Evolutionary conservation across 2,797 vertebrate species (phyloP).

Genomic region (Crocidura indochinensis): DNA sequence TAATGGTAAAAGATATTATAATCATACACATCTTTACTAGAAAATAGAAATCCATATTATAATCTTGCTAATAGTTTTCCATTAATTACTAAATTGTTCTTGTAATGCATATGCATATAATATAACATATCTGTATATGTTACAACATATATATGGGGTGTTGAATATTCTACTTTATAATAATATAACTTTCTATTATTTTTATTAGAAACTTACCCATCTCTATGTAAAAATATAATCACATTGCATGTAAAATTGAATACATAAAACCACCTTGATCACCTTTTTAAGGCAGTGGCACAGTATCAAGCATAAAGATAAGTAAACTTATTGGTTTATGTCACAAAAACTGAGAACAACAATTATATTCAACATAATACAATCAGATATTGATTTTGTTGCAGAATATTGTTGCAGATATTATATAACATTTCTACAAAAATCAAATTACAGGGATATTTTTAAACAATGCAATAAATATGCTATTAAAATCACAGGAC

Average conservation of each 20-base stretch:
- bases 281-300: constrained; percentile 57
- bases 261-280: background rate
- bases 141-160: too few relatives aligned
- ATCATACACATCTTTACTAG: background rate
- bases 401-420: background rate
- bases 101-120: too few relatives aligned
- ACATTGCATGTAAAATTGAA: background rate
- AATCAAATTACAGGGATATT: constrained; percentile 8
- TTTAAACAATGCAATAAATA: background rate
- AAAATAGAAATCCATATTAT: background rate
- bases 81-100: background rate
- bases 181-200: background rate
- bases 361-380: constrained; percentile 69
- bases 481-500: background rate
- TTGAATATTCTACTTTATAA: constrained; percentile 9
- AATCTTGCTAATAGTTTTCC: background rate
- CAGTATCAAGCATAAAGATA: constrained; percentile 55
- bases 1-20: background rate
- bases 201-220: constrained; percentile 11
- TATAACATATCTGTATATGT: too few relatives aligned
- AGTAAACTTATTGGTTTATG: constrained; percentile 40
- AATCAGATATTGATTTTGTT: constrained; percentile 46
- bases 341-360: constrained; percentile 62
- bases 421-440: background rate
- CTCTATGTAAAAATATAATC: constrained; percentile 47